A percentile compares a stretch with the other conserved stretches of the same genome.
These are phyloP conservation scores for Drosophila mojavensis DNA, from an alignment of 1,140 invertebrate species.

Conservation along the genomic window DNA sequence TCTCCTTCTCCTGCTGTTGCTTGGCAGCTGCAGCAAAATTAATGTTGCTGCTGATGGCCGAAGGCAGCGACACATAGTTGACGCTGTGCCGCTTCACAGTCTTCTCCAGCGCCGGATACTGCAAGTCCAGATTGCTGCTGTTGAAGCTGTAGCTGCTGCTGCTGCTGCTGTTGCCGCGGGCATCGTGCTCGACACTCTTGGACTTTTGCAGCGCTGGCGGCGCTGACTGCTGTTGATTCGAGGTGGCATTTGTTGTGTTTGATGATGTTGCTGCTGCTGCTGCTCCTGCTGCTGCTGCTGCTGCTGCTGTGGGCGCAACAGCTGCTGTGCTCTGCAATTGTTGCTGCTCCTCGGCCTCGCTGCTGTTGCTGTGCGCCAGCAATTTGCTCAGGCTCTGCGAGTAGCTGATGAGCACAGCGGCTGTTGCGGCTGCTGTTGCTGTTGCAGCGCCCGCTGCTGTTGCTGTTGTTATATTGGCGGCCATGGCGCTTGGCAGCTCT, in stretches of 20 bases:
- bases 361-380: slow-evolving; percentile 4
- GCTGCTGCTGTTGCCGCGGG: slow-evolving; percentile 68
- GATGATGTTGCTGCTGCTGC: slow-evolving; percentile 32
- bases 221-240: slow-evolving; percentile 13
- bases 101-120: slow-evolving; percentile 83
- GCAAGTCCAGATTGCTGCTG: slow-evolving; percentile 77
- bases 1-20: slow-evolving; percentile 41
- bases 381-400: slow-evolving; percentile 66
- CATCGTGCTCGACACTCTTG: slow-evolving; percentile 80
- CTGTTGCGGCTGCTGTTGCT: slow-evolving; percentile 21
- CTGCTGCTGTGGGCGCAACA: slow-evolving; percentile 1
- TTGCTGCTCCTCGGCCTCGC: background rate
- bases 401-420: slow-evolving; percentile 50
- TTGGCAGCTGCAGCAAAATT: slow-evolving; percentile 76
- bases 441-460: slow-evolving; percentile 15
- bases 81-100: slow-evolving; percentile 80
- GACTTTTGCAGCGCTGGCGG: slow-evolving; percentile 76
- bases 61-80: slow-evolving; percentile 59
- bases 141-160: slow-evolving; percentile 74
- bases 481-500: slow-evolving; percentile 50
- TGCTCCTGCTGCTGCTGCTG: background rate
- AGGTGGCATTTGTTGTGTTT: slow-evolving; percentile 27
- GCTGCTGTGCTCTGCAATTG: background rate
- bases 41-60: slow-evolving; percentile 11
- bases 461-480: background rate